Base-by-base conservation (phyloP, 2,888 invertebrate species). In the Muschampia plurimacula region DNA sequence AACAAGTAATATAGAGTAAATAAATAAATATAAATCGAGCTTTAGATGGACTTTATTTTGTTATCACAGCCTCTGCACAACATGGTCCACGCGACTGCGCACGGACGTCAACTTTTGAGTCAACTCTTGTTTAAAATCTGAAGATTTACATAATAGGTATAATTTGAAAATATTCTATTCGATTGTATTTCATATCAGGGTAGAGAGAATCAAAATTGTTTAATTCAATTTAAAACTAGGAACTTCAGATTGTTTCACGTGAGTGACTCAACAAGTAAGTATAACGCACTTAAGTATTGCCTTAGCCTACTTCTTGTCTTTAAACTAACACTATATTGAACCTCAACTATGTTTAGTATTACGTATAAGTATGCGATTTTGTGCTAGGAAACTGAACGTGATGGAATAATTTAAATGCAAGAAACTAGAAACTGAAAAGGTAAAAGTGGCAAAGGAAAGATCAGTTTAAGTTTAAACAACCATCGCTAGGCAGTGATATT, bases 21-120 rank as follows among this genome's bases (percentile, higher is more conserved):
- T 49, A 4, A 49, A 52, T 15, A 7, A 52, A 15, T 52, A 8
- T 15, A 52, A 15, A 52, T 52, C 7, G 15, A 52, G 5, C 57
- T 28, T 10, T 59, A 59, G 28, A 59, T 52, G 15, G 52, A 28
- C 4, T 59, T 28, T 22, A 22, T 59, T 59, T 32, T 75, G 70
- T 72, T 87, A 89, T 92, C 92, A 92, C 92, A 91, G 90, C 89
- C 91, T 87, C 85, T 87, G 82, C 86, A 86, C 84, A 86, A 87
- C 83, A 85, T 84, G 85, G 86, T 87, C 65, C 49, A 49, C 32
- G 32, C 32, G 8, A 15, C 36, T 36, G 49, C 7, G 60, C 60
- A 60, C 60, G 39, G 60, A 60, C 60, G 8, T 36, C 6, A 39
- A n/a, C 6, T 60, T 13, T 39, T 36, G 60, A 36, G 60, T 60